These are phyloP conservation scores for Sardina pilchardus DNA, from an alignment of 2,113 vertebrate species.

Conservation along the genomic window DNA sequence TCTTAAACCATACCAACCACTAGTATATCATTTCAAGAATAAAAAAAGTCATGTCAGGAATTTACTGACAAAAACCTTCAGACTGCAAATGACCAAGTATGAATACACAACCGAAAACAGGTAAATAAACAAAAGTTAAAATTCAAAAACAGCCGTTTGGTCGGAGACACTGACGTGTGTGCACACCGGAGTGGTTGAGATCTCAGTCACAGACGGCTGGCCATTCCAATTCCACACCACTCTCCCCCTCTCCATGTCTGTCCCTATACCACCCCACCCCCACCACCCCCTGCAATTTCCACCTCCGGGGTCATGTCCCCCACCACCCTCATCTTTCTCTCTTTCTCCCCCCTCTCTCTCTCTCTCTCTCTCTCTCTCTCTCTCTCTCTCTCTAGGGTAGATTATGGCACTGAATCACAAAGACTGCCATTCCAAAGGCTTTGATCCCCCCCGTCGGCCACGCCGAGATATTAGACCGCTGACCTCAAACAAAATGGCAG, in stretches of 20 bases:
- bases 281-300: slow-evolving; percentile 49
- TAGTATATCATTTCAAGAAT: neutral
- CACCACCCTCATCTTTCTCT: slow-evolving; percentile 21
- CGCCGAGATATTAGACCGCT: slow-evolving; percentile 54
- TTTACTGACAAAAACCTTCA: too few relatives aligned
- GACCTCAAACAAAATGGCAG: slow-evolving; percentile 68
- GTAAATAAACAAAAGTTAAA: neutral
- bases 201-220: neutral
- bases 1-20: neutral
- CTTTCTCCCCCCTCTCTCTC: neutral
- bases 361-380: neutral
- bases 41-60: neutral
- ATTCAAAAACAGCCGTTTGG: neutral
- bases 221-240: neutral
- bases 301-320: slow-evolving; percentile 51
- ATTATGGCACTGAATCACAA: slow-evolving; percentile 58
- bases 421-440: slow-evolving; percentile 36
- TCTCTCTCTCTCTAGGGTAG: slow-evolving; percentile 26
- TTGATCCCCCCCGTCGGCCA: slow-evolving; percentile 18
- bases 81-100: too few relatives aligned
- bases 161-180: neutral
- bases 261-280: neutral
- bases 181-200: neutral
- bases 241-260: neutral
- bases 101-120: neutral